These are phyloP conservation scores for Eupeodes corollae DNA, from an alignment of 1,140 invertebrate genomes.

Conservation along the genomic window DNA sequence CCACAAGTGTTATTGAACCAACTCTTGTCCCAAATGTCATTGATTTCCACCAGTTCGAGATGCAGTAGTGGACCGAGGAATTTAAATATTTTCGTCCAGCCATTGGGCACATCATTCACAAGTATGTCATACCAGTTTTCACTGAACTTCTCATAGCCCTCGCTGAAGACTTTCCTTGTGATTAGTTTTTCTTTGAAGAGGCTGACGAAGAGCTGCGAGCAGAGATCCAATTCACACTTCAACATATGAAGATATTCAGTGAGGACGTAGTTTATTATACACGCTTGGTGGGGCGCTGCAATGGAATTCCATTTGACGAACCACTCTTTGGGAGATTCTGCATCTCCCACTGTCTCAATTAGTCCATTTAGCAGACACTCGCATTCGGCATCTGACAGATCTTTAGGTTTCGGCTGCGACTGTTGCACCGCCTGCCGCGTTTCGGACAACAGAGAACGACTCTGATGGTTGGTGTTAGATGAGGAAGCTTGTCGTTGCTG, in stretches of 20 bases:
- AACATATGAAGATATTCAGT: slow-evolving; percentile 22
- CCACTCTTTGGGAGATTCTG: neutral
- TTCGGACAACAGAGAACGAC: neutral
- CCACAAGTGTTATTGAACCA: slow-evolving; percentile 14
- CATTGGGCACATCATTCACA: slow-evolving; percentile 26
- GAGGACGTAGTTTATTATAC: slow-evolving; percentile 16
- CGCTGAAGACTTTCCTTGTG: slow-evolving; percentile 14
- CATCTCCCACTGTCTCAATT: slow-evolving; percentile 20
- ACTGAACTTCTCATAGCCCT: slow-evolving; percentile 17
- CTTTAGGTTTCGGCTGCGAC: neutral
- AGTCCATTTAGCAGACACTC: slow-evolving; percentile 17
- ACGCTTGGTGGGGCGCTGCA: slow-evolving; percentile 12
- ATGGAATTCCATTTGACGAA: slow-evolving; percentile 17
- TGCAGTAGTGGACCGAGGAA: slow-evolving; percentile 28
- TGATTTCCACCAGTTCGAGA: slow-evolving; percentile 13
- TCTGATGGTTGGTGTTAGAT: neutral
- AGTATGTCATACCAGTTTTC: slow-evolving; percentile 23
- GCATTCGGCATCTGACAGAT: slow-evolving; percentile 9
- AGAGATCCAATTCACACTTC: slow-evolving; percentile 16
- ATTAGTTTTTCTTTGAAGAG: slow-evolving; percentile 18
- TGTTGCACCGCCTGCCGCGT: neutral
- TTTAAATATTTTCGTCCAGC: slow-evolving; percentile 29
- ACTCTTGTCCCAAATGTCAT: slow-evolving; percentile 24
- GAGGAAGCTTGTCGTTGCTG: slow-evolving; percentile 12
- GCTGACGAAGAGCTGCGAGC: slow-evolving; percentile 18